Conservation (phyloP, 2,113 vertebrate species). For the Emydura subglobosa region DNA sequence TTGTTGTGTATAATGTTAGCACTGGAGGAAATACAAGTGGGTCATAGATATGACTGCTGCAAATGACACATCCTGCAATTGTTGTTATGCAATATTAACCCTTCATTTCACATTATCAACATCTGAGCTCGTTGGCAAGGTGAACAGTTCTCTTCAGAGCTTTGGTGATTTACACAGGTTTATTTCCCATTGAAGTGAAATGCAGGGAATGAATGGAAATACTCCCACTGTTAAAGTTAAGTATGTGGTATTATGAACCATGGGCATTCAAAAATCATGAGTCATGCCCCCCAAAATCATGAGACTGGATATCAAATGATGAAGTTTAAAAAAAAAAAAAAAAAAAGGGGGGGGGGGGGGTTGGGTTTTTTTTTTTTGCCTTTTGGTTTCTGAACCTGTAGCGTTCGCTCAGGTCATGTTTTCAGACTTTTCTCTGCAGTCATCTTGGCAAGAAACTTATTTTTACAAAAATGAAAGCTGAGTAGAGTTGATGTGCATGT, state of each 20-base stretch:
- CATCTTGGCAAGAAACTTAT: neutral
- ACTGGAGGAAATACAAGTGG: neutral
- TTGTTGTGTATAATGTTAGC: neutral
- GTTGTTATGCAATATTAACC: neutral
- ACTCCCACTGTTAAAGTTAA: neutral
- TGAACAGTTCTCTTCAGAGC: neutral
- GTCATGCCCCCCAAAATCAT: neutral
- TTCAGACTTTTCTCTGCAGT: neutral
- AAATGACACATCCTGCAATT: neutral
- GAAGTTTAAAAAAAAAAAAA: neutral
- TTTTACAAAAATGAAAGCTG: neutral
- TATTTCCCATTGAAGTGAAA: neutral
- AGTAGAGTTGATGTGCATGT: neutral
- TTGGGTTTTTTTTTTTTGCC: neutral
- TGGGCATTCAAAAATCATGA: neutral
- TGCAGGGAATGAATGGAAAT: neutral
- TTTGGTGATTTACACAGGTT: neutral
- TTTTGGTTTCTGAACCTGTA: neutral
- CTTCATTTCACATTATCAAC: slow-evolving; percentile 6
- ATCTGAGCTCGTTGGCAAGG: neutral
- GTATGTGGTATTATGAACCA: neutral
- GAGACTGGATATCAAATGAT: neutral
- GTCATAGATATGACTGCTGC: neutral
- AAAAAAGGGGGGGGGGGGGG: no score
- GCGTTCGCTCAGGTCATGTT: neutral